phyloP scores from a whole-genome alignment of 2,113 vertebrate species.

The Perca flavescens region DNA sequence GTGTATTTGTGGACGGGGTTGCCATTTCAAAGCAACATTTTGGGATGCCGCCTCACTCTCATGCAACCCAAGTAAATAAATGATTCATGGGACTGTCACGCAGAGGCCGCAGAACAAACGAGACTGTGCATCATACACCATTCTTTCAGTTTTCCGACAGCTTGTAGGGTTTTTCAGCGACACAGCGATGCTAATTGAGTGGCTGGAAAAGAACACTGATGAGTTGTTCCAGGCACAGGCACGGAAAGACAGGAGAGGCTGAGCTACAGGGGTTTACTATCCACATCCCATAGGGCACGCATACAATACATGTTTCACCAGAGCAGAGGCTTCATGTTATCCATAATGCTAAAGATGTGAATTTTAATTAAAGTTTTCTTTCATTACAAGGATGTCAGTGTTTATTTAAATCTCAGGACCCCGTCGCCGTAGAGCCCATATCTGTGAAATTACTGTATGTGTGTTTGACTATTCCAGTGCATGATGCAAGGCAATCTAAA shows the following conservation, averaged over 20 bases:
- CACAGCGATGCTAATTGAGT: conserved; percentile 63
- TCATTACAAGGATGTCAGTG: conserved; percentile 38
- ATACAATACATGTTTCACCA: conserved; percentile 54
- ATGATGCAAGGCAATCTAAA: conserved; percentile 41
- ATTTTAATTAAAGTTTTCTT: conserved; percentile 71
- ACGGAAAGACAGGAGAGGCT: conserved; percentile 18
- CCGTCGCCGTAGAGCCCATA: neutral
- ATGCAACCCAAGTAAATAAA: conserved; percentile 60
- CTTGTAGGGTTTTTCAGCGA: conserved; percentile 36
- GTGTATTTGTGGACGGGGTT: conserved; percentile 29
- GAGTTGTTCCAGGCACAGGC: conserved; percentile 34
- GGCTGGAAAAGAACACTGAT: conserved; percentile 51
- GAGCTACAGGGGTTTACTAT: conserved; percentile 47
- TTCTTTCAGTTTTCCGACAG: conserved; percentile 46
- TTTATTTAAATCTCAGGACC: conserved; percentile 56
- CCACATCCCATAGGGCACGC: conserved; percentile 51
- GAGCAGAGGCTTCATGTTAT: conserved; percentile 50
- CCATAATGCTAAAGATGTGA: conserved; percentile 59
- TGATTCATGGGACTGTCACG: conserved; percentile 74
- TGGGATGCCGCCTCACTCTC: conserved; percentile 39
- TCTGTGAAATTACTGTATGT: conserved; percentile 45
- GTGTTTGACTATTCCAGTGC: conserved; percentile 39
- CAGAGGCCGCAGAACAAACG: conserved; percentile 48
- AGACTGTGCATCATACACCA: conserved; percentile 22
- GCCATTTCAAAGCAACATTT: conserved; percentile 63